These are phyloP conservation scores for Heliangelus exortis DNA, from an alignment of 2,797 vertebrate species.

Conservation along the genomic window DNA sequence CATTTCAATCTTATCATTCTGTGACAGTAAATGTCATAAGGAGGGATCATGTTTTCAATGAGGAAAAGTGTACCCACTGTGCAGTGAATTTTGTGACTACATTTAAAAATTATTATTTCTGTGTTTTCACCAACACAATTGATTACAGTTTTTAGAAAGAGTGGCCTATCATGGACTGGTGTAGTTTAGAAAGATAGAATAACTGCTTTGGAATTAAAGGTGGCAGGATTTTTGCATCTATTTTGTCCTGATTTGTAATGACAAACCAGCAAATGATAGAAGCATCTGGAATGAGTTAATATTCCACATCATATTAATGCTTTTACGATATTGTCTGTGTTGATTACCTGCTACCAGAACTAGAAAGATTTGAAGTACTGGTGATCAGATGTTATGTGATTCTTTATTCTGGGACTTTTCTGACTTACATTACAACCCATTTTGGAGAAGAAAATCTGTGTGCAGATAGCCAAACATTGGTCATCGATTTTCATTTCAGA, in stretches of 20 bases:
- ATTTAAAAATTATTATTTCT: neutral
- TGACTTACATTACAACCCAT: neutral
- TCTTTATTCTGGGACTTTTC: neutral
- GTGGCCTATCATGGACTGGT: neutral
- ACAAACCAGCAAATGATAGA: neutral
- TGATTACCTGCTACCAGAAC: neutral
- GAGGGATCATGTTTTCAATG: neutral
- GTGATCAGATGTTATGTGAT: accelerated
- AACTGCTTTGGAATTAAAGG: neutral
- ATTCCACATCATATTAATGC: neutral
- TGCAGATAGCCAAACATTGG: neutral
- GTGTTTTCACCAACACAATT: neutral
- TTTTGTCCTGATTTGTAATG: neutral
- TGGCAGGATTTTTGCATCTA: neutral
- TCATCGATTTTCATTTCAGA: neutral
- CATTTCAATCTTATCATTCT: neutral
- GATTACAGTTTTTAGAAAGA: neutral
- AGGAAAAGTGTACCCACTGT: accelerated
- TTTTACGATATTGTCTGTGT: neutral
- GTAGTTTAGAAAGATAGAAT: neutral
- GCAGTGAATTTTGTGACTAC: neutral
- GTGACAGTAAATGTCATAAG: neutral
- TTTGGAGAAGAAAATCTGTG: neutral
- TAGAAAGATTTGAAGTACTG: neutral
- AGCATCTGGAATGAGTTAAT: neutral